These are phyloP conservation scores for Hydrolagus colliei DNA, from an alignment of 2,797 vertebrate genomes.

Conservation along the genomic window DNA sequence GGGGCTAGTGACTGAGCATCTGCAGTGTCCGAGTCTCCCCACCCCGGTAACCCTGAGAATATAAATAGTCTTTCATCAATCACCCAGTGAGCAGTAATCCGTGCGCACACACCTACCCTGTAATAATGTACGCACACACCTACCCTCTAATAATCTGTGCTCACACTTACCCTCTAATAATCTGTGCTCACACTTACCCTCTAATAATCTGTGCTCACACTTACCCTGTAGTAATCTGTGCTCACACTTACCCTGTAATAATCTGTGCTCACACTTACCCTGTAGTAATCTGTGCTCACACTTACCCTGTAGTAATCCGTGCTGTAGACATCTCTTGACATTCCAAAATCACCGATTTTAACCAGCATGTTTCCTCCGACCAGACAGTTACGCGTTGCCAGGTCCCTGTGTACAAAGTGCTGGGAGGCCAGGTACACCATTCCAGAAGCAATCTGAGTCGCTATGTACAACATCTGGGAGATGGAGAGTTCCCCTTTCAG, in stretches of 20 bases:
- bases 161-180: conserved; percentile 26
- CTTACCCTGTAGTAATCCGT: conserved; percentile 98
- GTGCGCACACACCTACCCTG: neutral
- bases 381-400: conserved; percentile 96
- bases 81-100: conserved; percentile 39
- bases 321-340: conserved; percentile 98
- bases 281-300: conserved; percentile 20
- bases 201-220: conserved; percentile 32
- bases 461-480: conserved; percentile 95
- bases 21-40: too few relatives aligned
- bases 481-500: conserved; percentile 90
- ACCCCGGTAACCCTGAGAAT: conserved; percentile 34
- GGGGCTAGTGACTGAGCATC: too few relatives aligned
- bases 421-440: conserved; percentile 96
- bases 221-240: conserved; percentile 15
- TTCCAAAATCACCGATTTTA: conserved; percentile 98
- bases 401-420: conserved; percentile 96
- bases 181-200: conserved; percentile 31
- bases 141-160: neutral
- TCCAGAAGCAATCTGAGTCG: conserved; percentile 89
- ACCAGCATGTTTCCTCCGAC: conserved; percentile 91
- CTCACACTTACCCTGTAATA: neutral
- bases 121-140: neutral
- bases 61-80: conserved; percentile 43
- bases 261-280: neutral